Percentiles rank a stretch among this genome's conserved stretches.
Conservation (phyloP, 2,113 vertebrate species). For the Bos indicus region DNA sequence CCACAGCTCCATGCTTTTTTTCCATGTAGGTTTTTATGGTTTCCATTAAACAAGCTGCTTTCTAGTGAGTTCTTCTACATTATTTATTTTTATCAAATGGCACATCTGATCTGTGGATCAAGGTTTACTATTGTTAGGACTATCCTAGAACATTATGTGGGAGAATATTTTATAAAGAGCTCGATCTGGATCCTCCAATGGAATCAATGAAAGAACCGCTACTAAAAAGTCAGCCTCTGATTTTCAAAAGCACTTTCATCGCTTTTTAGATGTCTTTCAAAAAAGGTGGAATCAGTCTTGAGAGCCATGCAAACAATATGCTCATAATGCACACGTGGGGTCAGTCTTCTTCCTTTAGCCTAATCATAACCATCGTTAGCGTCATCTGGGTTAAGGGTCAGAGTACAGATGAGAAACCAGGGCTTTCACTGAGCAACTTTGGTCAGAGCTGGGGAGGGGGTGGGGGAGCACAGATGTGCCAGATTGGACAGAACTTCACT, state of each 20-base stretch:
- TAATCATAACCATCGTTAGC: neutral
- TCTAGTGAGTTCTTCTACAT: slow-evolving; percentile 14
- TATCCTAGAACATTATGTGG: neutral
- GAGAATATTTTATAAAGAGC: slow-evolving; percentile 36
- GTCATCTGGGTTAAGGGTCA: neutral
- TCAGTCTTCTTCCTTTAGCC: neutral
- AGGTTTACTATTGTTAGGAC: slow-evolving; percentile 36
- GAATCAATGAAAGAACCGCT: slow-evolving; percentile 38
- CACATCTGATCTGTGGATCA: slow-evolving; percentile 19
- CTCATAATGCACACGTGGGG: neutral
- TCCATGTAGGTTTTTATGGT: neutral
- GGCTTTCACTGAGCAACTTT: neutral
- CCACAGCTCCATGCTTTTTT: neutral
- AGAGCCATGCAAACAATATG: neutral
- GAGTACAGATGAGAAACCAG: neutral
- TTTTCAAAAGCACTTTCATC: slow-evolving; percentile 4
- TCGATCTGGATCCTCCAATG: neutral
- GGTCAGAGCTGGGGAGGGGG: neutral
- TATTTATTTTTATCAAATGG: slow-evolving; percentile 50
- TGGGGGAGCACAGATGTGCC: neutral
- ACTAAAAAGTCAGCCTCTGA: slow-evolving; percentile 25
- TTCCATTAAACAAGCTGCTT: neutral
- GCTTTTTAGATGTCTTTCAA: neutral
- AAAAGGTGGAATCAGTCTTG: neutral
- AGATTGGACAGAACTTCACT: neutral